Evolutionary conservation across 2,888 invertebrate species (phyloP).

Genomic region (Apamea crenata): DNA sequence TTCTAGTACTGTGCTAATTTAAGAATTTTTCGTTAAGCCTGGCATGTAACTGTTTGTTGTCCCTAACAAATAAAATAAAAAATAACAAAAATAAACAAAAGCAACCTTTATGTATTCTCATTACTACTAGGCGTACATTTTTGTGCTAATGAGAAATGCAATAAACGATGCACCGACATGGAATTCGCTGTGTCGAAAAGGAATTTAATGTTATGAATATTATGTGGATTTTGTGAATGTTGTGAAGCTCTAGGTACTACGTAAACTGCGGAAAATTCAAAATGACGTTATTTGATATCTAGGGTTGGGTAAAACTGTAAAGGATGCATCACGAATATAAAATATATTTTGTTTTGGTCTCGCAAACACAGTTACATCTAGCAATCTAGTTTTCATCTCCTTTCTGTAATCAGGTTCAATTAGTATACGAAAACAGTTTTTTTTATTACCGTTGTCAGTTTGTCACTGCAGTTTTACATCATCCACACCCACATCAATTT

Average conservation of each 20-base stretch:
- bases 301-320: background rate
- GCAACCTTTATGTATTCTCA: slow-evolving; percentile 11
- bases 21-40: too few species aligned
- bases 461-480: background rate
- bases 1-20: too few species aligned
- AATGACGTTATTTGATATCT: background rate
- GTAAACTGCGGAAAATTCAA: background rate
- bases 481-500: background rate
- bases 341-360: too few species aligned
- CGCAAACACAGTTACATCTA: background rate
- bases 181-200: slow-evolving; percentile 30
- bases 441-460: background rate
- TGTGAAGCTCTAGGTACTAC: background rate
- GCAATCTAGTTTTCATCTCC: background rate
- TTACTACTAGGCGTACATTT: slow-evolving; percentile 26
- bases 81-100: too few species aligned
- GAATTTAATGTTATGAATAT: slow-evolving; percentile 53
- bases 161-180: slow-evolving; percentile 50
- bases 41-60: too few species aligned
- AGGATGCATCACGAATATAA: background rate
- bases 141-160: slow-evolving; percentile 56
- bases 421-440: background rate
- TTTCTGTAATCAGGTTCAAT: background rate
- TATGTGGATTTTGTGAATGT: slow-evolving; percentile 5
- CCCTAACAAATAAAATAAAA: too few species aligned